Evolutionary conservation across 2,797 vertebrate species (phyloP).

Genomic region (Manis crassicaudata): DNA sequence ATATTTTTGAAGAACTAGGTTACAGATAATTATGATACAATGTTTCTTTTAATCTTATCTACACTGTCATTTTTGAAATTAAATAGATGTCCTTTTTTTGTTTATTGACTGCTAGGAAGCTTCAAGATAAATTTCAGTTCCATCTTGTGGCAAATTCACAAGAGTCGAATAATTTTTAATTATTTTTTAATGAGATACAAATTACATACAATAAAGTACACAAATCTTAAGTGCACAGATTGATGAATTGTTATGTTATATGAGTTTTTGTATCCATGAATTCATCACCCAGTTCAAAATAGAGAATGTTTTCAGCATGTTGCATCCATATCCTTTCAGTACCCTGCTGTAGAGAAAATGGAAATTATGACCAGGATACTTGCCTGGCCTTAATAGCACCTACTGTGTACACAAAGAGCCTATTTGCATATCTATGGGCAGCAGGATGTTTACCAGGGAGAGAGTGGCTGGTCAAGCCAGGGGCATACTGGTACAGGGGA

Average conservation of each 20-base stretch:
- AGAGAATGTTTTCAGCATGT: neutral
- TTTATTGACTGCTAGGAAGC: neutral
- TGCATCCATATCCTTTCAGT: neutral
- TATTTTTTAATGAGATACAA: neutral
- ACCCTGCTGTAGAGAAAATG: neutral
- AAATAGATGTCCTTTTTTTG: neutral
- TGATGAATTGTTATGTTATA: neutral
- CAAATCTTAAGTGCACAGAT: neutral
- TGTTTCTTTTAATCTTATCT: neutral
- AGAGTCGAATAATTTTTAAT: neutral
- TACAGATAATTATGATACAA: neutral
- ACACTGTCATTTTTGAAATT: neutral
- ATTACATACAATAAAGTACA: neutral
- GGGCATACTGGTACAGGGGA: too few species aligned
- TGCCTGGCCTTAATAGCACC: too few species aligned
- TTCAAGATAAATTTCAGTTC: constrained; percentile 36
- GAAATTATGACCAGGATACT: too few species aligned
- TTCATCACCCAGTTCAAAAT: constrained; percentile 18
- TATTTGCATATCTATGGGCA: too few species aligned
- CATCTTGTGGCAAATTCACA: neutral
- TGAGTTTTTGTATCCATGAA: neutral
- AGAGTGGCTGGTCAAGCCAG: too few species aligned
- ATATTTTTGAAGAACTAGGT: constrained; percentile 42
- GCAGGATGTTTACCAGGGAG: too few species aligned
- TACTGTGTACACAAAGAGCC: too few species aligned